Evolutionary conservation across 2,888 invertebrate species (phyloP), one percentile per base, ranked within the genome.

Genomic region (Cerastoderma edule): DNA sequence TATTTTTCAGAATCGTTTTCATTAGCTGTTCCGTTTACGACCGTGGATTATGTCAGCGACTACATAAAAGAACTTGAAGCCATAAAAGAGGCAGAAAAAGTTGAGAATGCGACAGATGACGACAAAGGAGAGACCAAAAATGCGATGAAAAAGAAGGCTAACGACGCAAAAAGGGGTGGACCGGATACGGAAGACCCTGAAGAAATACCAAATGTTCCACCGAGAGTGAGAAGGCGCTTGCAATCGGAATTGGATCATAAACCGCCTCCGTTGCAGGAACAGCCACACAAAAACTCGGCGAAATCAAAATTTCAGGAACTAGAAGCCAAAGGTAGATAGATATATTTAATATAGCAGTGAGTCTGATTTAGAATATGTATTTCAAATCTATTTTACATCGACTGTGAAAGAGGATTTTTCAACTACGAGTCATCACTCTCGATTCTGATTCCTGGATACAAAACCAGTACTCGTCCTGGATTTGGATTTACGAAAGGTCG

Each of bases 1-100:
- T n/a, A 24, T 19, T 32, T 75, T 67, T 33, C 57, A 75, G 75
- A 75, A 60, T 75, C 75, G 2, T 33, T 75, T n/a, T 71, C 71
- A 27, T 75, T 75, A 16, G 71, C 67, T 53, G 71, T 75, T 22
- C 71, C 75, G 2, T 75, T 60, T 22, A 60, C 24, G 13, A 22
- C 8, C 39, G 60, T 60, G 22, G 39, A 60, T 33, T 60, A 60
- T 27, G 19, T 22, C 13, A 39, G 39, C 6, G 39, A 60, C 8
- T 2, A 50, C 27, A 50, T 22, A 19, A 50, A 50, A 50, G 50
- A 50, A n/a, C 2, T 13, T 60, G 39, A 35, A 60, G 57, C 4
- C 5, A 50, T n/a, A 6, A 50, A 50, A n/a, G 5, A 50, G 22
- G 50, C 10, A 50, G 30, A 3, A 1, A 1, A 3, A 4, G 28